Conservation (phyloP, 2,113 vertebrate species). For the Chloebia gouldiae region DNA sequence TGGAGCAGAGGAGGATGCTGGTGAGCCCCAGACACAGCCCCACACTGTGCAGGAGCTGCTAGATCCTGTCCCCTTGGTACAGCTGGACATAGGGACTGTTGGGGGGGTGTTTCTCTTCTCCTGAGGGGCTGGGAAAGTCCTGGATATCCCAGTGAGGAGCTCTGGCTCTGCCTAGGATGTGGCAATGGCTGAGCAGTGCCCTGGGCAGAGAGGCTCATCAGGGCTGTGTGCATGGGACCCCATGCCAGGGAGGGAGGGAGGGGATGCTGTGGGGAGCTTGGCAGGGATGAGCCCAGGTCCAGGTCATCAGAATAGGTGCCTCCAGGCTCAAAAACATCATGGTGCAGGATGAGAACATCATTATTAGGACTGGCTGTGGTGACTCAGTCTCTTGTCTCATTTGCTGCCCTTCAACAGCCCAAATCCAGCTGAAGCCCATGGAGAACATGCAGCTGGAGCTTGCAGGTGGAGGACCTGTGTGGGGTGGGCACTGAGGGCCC, state of each 20-base stretch:
- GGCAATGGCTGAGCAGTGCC: neutral
- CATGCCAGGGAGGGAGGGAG: neutral
- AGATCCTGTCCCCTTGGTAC: neutral
- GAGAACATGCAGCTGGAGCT: neutral
- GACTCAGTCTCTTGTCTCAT: neutral
- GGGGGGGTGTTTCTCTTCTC: neutral
- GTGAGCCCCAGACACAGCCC: neutral
- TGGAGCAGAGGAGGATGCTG: neutral
- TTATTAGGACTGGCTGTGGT: neutral
- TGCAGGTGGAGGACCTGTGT: accelerated
- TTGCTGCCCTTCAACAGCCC: neutral
- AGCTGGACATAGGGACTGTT: neutral
- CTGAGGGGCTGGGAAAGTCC: neutral
- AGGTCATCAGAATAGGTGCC: neutral
- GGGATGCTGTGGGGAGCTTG: neutral
- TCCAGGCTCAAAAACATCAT: neutral
- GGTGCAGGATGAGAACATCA: neutral
- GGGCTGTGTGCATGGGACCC: neutral
- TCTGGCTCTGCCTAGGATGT: accelerated
- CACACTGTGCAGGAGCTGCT: accelerated
- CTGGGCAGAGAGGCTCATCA: neutral
- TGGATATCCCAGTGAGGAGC: neutral
- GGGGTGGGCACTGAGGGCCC: accelerated
- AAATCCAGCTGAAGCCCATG: neutral
- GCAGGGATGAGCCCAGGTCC: neutral